Evolutionary conservation across 2,113 vertebrate species (phyloP).

Genomic region (Rhodinocichla rosea): DNA sequence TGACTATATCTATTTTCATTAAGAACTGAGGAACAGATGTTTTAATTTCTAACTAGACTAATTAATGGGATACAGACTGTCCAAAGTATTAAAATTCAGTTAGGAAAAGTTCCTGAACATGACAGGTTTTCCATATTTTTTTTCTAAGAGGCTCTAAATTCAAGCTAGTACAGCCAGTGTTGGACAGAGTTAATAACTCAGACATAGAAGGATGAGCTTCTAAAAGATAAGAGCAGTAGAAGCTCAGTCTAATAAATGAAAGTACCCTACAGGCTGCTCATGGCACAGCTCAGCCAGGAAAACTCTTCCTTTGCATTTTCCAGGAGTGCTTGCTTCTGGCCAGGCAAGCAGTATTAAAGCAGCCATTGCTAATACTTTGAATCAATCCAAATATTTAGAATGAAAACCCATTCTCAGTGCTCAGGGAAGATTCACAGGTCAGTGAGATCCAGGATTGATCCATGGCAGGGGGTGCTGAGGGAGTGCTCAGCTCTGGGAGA

Average conservation of each 20-base stretch:
- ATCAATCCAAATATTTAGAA: background rate
- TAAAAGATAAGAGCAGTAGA: background rate
- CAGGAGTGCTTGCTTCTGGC: background rate
- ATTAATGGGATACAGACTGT: conserved; percentile 27
- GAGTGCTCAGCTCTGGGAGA: background rate
- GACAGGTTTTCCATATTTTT: background rate
- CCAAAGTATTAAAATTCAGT: conserved; percentile 7
- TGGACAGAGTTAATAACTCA: background rate
- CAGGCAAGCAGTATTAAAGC: background rate
- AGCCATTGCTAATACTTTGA: background rate
- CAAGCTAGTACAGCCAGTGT: background rate
- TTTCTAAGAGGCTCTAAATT: background rate
- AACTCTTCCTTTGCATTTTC: background rate
- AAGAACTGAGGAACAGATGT: conserved; percentile 27
- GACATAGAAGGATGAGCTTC: background rate
- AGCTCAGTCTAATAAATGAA: background rate
- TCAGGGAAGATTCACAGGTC: background rate
- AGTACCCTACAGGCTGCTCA: background rate
- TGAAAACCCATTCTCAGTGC: background rate
- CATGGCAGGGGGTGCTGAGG: background rate
- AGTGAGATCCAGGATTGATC: conserved; percentile 15
- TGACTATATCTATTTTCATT: background rate
- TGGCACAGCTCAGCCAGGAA: background rate
- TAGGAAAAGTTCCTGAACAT: background rate
- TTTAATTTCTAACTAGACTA: conserved; percentile 23